phyloP scores from a whole-genome alignment of 2,888 invertebrate genomes.

The Salpingus planirostris region DNA sequence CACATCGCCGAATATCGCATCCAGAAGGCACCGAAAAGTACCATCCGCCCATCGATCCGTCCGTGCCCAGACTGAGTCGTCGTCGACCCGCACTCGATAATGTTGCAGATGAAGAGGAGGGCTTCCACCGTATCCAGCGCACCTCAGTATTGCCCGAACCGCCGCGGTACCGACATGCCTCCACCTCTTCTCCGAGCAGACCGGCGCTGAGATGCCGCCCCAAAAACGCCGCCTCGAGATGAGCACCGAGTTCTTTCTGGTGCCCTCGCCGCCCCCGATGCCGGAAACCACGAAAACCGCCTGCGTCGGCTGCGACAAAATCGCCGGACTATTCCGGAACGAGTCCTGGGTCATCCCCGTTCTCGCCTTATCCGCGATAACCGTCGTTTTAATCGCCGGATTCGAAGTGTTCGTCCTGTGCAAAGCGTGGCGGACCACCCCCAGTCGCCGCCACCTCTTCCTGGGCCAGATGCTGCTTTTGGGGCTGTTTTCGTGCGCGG shows the following conservation, averaged over 20 bases:
- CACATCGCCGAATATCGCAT: too few relatives aligned
- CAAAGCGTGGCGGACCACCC: constrained; percentile 73
- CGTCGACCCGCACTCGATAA: too few relatives aligned
- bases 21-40: too few relatives aligned
- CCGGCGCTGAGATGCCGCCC: too few relatives aligned
- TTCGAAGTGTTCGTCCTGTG: constrained; percentile 88
- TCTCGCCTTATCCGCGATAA: constrained; percentile 71
- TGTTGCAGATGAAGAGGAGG: constrained; percentile 18
- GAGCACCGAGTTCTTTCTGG: constrained; percentile 77
- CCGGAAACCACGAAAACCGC: constrained; percentile 36
- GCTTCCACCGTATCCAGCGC: constrained; percentile 7
- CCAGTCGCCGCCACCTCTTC: constrained; percentile 76
- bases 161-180: constrained; percentile 26
- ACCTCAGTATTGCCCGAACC: constrained; percentile 38
- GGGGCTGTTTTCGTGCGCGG: constrained; percentile 74
- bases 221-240: constrained; percentile 56
- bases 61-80: too few relatives aligned
- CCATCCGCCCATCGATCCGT: too few relatives aligned
- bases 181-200: too few relatives aligned
- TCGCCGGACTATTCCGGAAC: constrained; percentile 44
- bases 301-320: constrained; percentile 27
- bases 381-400: constrained; percentile 74
- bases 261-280: constrained; percentile 35
- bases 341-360: constrained; percentile 90
- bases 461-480: constrained; percentile 79